Percentiles rank a stretch among this genome's conserved stretches.
Evolutionary conservation across 2,797 vertebrate species (phyloP).

Genomic region (Artibeus lituratus): DNA sequence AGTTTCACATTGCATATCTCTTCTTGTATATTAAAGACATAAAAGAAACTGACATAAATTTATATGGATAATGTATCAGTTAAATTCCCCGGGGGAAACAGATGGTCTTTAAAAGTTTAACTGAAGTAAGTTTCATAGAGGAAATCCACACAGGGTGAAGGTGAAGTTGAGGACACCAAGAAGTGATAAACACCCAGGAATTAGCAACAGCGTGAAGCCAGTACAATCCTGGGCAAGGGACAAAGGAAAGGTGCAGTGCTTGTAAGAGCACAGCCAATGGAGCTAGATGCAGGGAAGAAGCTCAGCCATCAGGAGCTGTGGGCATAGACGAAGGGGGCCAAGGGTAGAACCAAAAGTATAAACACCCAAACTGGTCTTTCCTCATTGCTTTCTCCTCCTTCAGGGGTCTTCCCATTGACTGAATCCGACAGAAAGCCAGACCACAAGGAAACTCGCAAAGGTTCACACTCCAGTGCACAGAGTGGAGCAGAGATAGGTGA

Average conservation of each 20-base stretch:
- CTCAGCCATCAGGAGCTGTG: not conserved
- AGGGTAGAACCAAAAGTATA: not conserved
- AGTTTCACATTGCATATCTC: not conserved
- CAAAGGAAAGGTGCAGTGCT: not conserved
- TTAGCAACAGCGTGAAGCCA: not conserved
- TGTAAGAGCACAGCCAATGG: not conserved
- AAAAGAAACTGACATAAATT: conserved; percentile 16
- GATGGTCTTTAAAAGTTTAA: not conserved
- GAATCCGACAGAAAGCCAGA: not conserved
- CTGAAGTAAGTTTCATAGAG: not conserved
- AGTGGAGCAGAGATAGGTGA: not conserved
- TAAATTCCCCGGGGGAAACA: not conserved
- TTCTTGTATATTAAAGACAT: not conserved
- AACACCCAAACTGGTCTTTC: not conserved
- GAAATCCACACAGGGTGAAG: not conserved
- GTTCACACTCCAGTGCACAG: not conserved
- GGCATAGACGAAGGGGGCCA: rapidly evolving
- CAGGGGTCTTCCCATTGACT: not conserved
- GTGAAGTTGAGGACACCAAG: not conserved
- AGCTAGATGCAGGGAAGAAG: not conserved
- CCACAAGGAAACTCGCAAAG: not conserved
- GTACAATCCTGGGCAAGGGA: not conserved
- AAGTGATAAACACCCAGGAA: not conserved
- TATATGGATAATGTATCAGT: not conserved
- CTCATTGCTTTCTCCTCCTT: not conserved